These are phyloP conservation scores for Gallinago media DNA, from an alignment of 2,113 vertebrate genomes.

Conservation along the genomic window DNA sequence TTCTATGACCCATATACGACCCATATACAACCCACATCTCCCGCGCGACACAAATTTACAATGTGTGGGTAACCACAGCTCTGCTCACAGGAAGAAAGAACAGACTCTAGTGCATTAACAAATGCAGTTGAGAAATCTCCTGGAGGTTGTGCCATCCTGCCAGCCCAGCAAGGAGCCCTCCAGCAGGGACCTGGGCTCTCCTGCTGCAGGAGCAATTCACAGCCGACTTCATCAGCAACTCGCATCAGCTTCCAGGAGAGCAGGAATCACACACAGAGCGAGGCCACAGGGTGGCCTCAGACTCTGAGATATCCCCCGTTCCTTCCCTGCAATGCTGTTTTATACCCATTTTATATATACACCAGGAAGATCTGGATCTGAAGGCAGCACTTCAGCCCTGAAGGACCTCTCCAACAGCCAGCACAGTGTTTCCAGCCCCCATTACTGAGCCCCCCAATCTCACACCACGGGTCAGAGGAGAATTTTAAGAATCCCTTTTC, in stretches of 20 bases:
- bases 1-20: slow-evolving; percentile 19
- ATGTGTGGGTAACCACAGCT: background rate
- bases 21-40: background rate
- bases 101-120: background rate
- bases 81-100: rapidly evolving
- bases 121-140: background rate
- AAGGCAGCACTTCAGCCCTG: background rate
- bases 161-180: rapidly evolving
- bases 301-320: background rate
- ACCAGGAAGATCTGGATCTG: background rate
- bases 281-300: background rate
- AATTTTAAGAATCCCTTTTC: background rate
- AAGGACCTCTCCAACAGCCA: background rate
- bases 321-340: background rate
- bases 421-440: background rate
- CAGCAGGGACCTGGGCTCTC: rapidly evolving
- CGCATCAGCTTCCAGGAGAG: background rate
- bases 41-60: background rate
- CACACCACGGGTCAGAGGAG: background rate
- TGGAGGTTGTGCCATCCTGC: background rate
- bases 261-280: background rate
- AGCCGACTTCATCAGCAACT: background rate
- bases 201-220: rapidly evolving
- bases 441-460: background rate
- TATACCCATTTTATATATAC: background rate